Conservation (phyloP, 2,113 vertebrate genomes). For the Onychostruthus taczanowskii region DNA sequence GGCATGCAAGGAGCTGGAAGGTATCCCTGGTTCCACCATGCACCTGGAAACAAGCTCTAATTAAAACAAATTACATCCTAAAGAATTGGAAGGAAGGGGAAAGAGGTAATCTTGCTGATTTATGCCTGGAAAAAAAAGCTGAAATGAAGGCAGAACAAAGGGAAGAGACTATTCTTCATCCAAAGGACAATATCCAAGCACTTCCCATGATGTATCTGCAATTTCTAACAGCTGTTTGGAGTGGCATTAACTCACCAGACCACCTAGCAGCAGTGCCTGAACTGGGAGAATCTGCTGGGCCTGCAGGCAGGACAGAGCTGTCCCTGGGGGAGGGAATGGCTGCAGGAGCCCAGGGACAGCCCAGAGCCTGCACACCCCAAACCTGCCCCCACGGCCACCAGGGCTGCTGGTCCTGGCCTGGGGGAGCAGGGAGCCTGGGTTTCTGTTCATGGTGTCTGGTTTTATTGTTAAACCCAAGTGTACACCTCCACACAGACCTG, state of each 20-base stretch:
- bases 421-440: not conserved
- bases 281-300: not conserved
- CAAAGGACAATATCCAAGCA: not conserved
- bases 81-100: not conserved
- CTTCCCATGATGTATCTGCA: not conserved
- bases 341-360: not conserved
- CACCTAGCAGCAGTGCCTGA: not conserved
- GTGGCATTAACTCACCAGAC: not conserved
- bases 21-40: not conserved
- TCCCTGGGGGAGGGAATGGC: accelerated
- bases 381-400: not conserved
- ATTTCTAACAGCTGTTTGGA: not conserved
- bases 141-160: not conserved
- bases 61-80: not conserved
- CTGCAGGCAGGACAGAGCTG: not conserved
- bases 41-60: not conserved
- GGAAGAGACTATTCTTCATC: not conserved
- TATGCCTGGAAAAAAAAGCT: not conserved
- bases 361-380: not conserved
- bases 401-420: too few species aligned
- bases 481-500: not conserved
- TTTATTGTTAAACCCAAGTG: not conserved
- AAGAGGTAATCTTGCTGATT: not conserved
- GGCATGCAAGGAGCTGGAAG: not conserved
- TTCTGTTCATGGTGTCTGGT: not conserved